Evolutionary conservation across 2,888 invertebrate species (phyloP).

Genomic region (Phyto melanocephala): DNA sequence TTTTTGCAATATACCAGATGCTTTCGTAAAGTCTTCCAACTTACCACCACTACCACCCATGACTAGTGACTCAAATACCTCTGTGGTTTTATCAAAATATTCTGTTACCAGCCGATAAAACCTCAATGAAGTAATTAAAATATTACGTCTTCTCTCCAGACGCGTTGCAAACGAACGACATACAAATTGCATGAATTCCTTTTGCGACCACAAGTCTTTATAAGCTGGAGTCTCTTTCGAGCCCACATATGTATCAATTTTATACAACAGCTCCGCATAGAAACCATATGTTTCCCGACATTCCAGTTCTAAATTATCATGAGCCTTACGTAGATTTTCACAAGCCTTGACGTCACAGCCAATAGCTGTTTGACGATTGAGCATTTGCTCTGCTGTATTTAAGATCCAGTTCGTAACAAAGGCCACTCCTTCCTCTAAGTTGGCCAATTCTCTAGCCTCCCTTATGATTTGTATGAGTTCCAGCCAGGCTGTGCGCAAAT

Average conservation of each 20-base stretch:
- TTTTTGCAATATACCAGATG: conserved; percentile 81
- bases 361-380: conserved; percentile 85
- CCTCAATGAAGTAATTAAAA: conserved; percentile 86
- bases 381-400: conserved; percentile 86
- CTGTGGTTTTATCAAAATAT: conserved; percentile 84
- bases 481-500: conserved; percentile 82
- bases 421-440: conserved; percentile 83
- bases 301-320: conserved; percentile 87
- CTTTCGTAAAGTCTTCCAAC: conserved; percentile 81
- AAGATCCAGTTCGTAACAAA: conserved; percentile 89
- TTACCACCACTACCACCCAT: conserved; percentile 80
- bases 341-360: conserved; percentile 87
- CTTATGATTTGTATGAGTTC: conserved; percentile 82
- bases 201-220: conserved; percentile 85
- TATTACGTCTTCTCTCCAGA: conserved; percentile 85
- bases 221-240: conserved; percentile 76
- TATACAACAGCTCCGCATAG: conserved; percentile 87
- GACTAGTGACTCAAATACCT: conserved; percentile 84
- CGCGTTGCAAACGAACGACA: conserved; percentile 88
- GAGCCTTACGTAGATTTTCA: conserved; percentile 85
- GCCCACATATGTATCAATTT: conserved; percentile 82
- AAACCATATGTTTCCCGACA: conserved; percentile 89
- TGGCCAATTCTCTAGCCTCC: conserved; percentile 82
- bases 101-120: conserved; percentile 88
- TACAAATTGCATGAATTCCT: conserved; percentile 90